Evolutionary conservation across 2,888 invertebrate species (phyloP).

Genomic region (Melanotus villosus): DNA sequence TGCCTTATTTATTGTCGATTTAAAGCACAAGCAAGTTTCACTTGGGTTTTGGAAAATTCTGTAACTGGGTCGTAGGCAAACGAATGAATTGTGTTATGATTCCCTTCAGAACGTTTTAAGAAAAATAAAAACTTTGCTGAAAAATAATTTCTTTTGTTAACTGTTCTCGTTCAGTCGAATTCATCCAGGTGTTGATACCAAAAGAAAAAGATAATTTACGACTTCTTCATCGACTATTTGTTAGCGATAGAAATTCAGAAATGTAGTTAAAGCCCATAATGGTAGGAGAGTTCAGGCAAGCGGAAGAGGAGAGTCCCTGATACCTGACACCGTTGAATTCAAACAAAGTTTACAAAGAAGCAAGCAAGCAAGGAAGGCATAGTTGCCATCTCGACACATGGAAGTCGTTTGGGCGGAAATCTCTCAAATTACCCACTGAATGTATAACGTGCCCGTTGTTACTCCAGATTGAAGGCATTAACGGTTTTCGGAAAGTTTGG

Average conservation of each 20-base stretch:
- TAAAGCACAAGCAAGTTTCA: too few relatives aligned
- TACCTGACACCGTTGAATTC: constrained; percentile 35
- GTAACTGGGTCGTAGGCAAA: too few relatives aligned
- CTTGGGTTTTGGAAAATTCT: too few relatives aligned
- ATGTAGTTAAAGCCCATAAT: constrained; percentile 10
- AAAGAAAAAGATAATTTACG: constrained; percentile 1
- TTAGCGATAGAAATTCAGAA: neutral
- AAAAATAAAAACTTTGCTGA: too few relatives aligned
- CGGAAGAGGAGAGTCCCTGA: constrained; percentile 41
- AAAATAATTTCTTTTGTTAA: neutral
- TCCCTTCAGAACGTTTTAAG: too few relatives aligned
- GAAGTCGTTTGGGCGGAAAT: constrained; percentile 39
- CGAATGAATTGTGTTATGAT: too few relatives aligned
- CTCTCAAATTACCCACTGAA: constrained; percentile 32
- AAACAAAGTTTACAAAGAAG: constrained; percentile 26
- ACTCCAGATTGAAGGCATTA: constrained; percentile 57
- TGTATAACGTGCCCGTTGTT: constrained; percentile 44
- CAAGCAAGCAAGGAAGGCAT: too few relatives aligned
- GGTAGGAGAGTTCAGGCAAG: constrained; percentile 25
- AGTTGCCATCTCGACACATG: constrained; percentile 33
- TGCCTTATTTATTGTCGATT: too few relatives aligned
- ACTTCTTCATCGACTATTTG: neutral
- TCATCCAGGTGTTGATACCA: neutral
- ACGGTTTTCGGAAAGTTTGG: constrained; percentile 57
- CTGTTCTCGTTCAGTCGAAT: neutral